Evolutionary conservation across 2,113 vertebrate genomes (phyloP).

Genomic region (Halichoerus grypus): DNA sequence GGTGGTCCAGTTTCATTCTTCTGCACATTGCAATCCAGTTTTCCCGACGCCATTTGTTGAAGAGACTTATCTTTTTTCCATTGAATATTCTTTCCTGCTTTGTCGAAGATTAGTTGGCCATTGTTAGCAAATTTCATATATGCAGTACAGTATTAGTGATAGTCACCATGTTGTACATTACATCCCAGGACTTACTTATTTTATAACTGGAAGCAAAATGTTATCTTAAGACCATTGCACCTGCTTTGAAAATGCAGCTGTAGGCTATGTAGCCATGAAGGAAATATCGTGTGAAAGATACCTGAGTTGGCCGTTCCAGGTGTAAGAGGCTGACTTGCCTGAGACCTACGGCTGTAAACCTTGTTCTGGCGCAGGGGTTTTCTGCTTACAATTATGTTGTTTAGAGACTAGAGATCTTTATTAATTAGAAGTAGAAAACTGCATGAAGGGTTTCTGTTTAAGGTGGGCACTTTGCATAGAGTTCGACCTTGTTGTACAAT

Average conservation of each 20-base stretch:
- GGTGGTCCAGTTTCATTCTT: neutral
- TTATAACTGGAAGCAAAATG: neutral
- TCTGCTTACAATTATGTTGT: neutral
- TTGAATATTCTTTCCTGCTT: neutral
- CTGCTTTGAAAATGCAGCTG: neutral
- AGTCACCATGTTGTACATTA: neutral
- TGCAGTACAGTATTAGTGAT: neutral
- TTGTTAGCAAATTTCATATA: neutral
- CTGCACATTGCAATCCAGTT: neutral
- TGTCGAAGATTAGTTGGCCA: neutral
- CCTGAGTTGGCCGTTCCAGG: neutral
- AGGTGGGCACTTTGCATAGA: neutral
- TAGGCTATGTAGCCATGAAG: neutral
- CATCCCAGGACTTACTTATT: neutral
- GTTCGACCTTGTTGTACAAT: neutral
- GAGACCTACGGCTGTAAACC: neutral
- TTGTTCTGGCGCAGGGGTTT: neutral
- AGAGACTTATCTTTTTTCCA: neutral
- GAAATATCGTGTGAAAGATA: neutral
- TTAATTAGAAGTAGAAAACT: neutral
- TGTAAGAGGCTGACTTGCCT: neutral
- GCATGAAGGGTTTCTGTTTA: neutral
- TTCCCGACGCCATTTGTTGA: neutral
- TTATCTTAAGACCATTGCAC: neutral
- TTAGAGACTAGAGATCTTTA: neutral